Percentiles rank a stretch among this genome's conserved stretches.
Conservation (phyloP, 2,113 vertebrate genomes). For the Oryzias celebensis region DNA sequence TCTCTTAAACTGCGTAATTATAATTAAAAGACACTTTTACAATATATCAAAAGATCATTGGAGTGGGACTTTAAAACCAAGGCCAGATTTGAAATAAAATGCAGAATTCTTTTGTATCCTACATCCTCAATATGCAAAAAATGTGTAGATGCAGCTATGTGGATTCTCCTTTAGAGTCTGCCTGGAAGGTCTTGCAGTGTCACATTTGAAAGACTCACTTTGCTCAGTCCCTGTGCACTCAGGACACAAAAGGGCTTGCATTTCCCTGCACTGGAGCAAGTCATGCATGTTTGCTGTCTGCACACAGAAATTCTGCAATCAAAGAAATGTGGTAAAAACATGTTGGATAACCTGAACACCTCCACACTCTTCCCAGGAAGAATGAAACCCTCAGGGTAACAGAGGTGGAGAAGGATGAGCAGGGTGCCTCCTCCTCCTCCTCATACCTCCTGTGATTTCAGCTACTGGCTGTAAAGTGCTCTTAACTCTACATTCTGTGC, state of each 20-base stretch:
- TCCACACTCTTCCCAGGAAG: constrained; percentile 34
- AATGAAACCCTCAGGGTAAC: constrained; percentile 42
- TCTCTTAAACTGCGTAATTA: too few species aligned
- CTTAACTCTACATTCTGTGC: constrained; percentile 4
- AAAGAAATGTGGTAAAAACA: constrained; percentile 14
- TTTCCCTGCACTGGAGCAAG: constrained; percentile 32
- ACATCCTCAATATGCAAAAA: too few species aligned
- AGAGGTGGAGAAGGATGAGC: constrained; percentile 29
- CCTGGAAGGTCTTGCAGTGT: constrained; percentile 49
- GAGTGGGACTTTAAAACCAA: too few species aligned
- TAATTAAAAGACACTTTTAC: too few species aligned
- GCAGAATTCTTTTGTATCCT: too few species aligned
- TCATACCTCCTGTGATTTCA: constrained; percentile 31
- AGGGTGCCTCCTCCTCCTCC: constrained; percentile 21
- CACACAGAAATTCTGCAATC: constrained; percentile 24
- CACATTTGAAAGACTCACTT: constrained; percentile 50
- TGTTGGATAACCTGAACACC: constrained; percentile 36
- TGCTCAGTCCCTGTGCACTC: constrained; percentile 23
- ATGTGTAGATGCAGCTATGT: constrained; percentile 41
- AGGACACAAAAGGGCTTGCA: constrained; percentile 18
- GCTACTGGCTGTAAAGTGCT: constrained; percentile 35
- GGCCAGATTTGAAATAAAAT: too few species aligned
- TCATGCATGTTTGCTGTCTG: constrained; percentile 36
- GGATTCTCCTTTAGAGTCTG: constrained; percentile 37
- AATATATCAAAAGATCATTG: too few species aligned